Conservation (phyloP, 2,113 vertebrate genomes). For the Accipiter cooperii region DNA sequence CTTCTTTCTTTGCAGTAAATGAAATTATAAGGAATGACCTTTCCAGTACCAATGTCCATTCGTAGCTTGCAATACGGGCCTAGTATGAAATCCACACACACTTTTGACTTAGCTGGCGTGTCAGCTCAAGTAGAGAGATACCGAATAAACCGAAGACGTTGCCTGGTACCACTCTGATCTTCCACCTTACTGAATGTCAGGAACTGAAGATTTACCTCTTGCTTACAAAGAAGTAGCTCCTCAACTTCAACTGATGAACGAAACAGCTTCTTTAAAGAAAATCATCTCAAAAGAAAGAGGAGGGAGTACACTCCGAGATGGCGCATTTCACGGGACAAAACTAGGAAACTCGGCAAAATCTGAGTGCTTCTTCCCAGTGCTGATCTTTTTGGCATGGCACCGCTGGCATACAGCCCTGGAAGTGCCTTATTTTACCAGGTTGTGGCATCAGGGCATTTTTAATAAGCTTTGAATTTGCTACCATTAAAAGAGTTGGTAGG, state of each 20-base stretch:
- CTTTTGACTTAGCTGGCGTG: neutral
- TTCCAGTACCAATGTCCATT: slow-evolving; percentile 83
- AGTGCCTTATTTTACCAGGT: slow-evolving; percentile 72
- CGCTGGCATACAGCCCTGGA: slow-evolving; percentile 56
- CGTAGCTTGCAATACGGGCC: slow-evolving; percentile 39
- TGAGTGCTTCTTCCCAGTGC: neutral
- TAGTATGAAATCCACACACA: neutral
- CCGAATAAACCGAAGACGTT: neutral
- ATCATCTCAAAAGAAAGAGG: slow-evolving; percentile 60
- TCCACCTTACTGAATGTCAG: slow-evolving; percentile 12
- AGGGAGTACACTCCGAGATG: neutral
- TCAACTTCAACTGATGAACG: neutral
- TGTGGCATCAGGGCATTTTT: slow-evolving; percentile 48
- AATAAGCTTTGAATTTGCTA: slow-evolving; percentile 38
- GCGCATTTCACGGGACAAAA: slow-evolving; percentile 38
- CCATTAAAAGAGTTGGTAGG: slow-evolving; percentile 44
- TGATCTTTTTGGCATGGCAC: slow-evolving; percentile 13
- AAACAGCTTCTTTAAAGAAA: slow-evolving; percentile 12
- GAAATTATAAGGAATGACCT: slow-evolving; percentile 97
- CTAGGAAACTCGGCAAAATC: slow-evolving; percentile 8
- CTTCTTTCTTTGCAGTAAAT: slow-evolving; percentile 85
- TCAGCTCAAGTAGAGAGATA: neutral
- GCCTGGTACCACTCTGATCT: slow-evolving; percentile 46
- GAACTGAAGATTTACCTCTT: slow-evolving; percentile 26
- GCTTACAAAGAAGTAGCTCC: neutral